A percentile compares a stretch with the other conserved stretches of the same genome.
phyloP scores from a whole-genome alignment of 2,113 vertebrate genomes.

The Egretta garzetta region DNA sequence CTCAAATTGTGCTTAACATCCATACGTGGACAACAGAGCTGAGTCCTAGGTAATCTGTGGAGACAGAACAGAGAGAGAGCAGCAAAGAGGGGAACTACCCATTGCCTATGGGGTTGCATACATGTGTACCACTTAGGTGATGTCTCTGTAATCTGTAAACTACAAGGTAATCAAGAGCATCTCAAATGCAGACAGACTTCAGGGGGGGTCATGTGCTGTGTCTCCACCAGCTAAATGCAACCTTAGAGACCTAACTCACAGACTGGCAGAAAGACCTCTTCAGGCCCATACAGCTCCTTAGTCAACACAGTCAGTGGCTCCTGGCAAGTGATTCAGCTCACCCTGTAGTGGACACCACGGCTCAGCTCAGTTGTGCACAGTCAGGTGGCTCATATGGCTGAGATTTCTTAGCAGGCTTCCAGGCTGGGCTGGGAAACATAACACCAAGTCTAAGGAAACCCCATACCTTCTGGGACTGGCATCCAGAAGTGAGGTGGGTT shows the following conservation, averaged over 20 bases:
- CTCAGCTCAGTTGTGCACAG: not conserved
- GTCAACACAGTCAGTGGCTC: not conserved
- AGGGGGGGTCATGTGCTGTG: rapidly evolving
- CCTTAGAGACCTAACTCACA: not conserved
- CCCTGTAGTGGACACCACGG: not conserved
- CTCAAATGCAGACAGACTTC: not conserved
- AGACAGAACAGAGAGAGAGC: not conserved
- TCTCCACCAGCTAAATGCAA: not conserved
- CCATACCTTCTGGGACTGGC: not conserved
- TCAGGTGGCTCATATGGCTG: not conserved
- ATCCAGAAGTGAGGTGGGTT: not conserved
- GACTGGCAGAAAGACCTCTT: not conserved
- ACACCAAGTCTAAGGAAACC: not conserved
- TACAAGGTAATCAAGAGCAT: not conserved
- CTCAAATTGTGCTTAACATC: not conserved
- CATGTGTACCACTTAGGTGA: not conserved
- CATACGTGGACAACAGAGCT: rapidly evolving
- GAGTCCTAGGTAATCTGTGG: not conserved
- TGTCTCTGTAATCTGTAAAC: not conserved
- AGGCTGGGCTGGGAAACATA: rapidly evolving
- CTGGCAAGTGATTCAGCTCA: not conserved
- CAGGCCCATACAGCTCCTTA: not conserved
- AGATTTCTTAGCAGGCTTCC: not conserved
- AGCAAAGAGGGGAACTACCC: not conserved
- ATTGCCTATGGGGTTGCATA: not conserved